Evolutionary conservation across 37 sponge, comb jelly and placozoan genomes (phyloP).

Genomic region (Halichondria panicea): DNA sequence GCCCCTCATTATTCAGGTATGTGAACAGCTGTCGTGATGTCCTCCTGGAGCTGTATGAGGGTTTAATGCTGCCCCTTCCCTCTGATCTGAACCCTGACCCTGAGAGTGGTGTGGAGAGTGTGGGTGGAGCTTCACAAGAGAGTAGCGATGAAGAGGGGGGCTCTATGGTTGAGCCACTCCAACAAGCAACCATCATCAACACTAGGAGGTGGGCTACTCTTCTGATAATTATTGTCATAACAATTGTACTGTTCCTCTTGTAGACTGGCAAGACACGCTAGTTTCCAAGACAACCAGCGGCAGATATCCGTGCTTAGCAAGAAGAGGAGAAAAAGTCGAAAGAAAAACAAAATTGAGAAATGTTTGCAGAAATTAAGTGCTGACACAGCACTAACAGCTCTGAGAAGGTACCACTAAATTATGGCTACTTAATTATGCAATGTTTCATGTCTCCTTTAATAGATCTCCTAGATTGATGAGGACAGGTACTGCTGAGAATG

Average conservation of each 20-base stretch:
- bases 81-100: not conserved
- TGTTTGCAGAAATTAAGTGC: too few species aligned
- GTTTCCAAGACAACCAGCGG: slow-evolving; percentile 16
- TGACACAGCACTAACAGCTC: too few species aligned
- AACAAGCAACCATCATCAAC: slow-evolving; percentile 5
- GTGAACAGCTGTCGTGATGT: slow-evolving; percentile 17
- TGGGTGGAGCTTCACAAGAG: not conserved
- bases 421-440: too few species aligned
- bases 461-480: too few species aligned
- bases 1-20: slow-evolving; percentile 2
- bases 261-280: slow-evolving; percentile 6
- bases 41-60: slow-evolving; percentile 32
- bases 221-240: not conserved
- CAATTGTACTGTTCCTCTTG: not conserved
- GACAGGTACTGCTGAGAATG: too few species aligned
- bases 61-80: slow-evolving; percentile 58
- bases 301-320: slow-evolving; percentile 11
- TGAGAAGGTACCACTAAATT: too few species aligned
- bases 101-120: not conserved
- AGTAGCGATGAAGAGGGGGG: not conserved
- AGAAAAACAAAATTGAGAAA: not conserved
- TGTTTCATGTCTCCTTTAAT: too few species aligned
- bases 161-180: slow-evolving; percentile 4
- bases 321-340: slow-evolving; percentile 9
- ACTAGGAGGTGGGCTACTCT: not conserved